These are phyloP conservation scores for Bombyx huttoni DNA, from an alignment of 2,888 invertebrate species.

Conservation along the genomic window DNA sequence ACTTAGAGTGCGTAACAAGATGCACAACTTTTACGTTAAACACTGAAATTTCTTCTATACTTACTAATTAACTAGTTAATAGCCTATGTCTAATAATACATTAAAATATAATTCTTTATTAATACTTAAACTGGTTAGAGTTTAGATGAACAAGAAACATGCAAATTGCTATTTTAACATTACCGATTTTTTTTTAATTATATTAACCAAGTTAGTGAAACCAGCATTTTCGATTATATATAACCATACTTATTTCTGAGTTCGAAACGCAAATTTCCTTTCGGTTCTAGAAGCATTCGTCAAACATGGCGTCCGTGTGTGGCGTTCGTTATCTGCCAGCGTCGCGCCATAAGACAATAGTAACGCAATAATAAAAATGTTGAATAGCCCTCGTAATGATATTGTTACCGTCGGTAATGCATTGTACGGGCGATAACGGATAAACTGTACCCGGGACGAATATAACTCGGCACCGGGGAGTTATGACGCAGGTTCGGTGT, in stretches of 20 bases:
- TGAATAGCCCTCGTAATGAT: slow-evolving; percentile 71
- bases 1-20: slow-evolving; percentile 1
- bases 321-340: slow-evolving; percentile 43
- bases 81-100: too few relatives aligned
- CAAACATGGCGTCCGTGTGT: slow-evolving; percentile 20
- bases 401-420: slow-evolving; percentile 61
- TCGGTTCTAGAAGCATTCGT: neutral
- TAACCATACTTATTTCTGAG: too few relatives aligned
- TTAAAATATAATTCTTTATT: too few relatives aligned
- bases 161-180: too few relatives aligned
- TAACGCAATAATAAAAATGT: slow-evolving; percentile 73
- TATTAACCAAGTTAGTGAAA: too few relatives aligned
- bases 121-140: too few relatives aligned
- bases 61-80: neutral
- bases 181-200: too few relatives aligned
- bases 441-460: slow-evolving; percentile 69
- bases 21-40: neutral
- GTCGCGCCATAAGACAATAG: slow-evolving; percentile 72
- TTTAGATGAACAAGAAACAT: too few relatives aligned
- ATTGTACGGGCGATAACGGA: slow-evolving; percentile 67
- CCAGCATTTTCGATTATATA: too few relatives aligned
- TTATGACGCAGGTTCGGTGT: slow-evolving; percentile 12
- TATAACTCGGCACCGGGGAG: slow-evolving; percentile 21
- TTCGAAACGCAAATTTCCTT: too few relatives aligned
- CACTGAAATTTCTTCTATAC: neutral